Conservation (phyloP, 2,113 vertebrate species). For the Pyxicephalus adspersus region DNA sequence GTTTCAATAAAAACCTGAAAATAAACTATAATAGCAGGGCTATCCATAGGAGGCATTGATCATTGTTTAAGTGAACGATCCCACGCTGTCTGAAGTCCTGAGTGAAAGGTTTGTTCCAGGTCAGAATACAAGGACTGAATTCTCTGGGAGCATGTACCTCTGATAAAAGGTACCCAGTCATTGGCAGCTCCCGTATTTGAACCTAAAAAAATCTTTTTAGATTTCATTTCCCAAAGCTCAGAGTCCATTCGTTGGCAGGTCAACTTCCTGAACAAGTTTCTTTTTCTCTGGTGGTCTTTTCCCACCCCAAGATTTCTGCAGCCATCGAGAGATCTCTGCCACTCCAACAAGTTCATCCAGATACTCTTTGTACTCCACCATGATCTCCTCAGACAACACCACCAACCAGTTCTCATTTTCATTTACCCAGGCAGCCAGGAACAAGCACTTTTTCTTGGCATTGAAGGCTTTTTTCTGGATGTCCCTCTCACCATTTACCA, state of each 20-base stretch:
- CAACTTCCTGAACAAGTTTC: slow-evolving; percentile 78
- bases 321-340: slow-evolving; percentile 66
- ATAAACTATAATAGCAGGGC: no score
- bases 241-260: slow-evolving; percentile 18
- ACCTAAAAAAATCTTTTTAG: background rate
- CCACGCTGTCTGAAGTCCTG: no score
- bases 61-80: no score
- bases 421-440: slow-evolving; percentile 81
- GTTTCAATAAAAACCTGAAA: no score
- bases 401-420: slow-evolving; percentile 67
- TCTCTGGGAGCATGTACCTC: no score
- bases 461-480: slow-evolving; percentile 65
- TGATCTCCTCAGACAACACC: slow-evolving; percentile 69
- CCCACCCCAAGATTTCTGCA: slow-evolving; percentile 75
- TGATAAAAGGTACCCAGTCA: no score
- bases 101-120: no score
- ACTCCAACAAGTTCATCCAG: slow-evolving; percentile 62
- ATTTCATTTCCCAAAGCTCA: background rate
- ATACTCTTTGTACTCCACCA: slow-evolving; percentile 68
- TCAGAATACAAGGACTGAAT: no score
- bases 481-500: slow-evolving; percentile 64
- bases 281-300: slow-evolving; percentile 62
- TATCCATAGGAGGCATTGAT: no score
- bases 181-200: no score
- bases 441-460: slow-evolving; percentile 83